Conservation (phyloP, 2,797 vertebrate species). For the Mormyrus hasselquistii region DNA sequence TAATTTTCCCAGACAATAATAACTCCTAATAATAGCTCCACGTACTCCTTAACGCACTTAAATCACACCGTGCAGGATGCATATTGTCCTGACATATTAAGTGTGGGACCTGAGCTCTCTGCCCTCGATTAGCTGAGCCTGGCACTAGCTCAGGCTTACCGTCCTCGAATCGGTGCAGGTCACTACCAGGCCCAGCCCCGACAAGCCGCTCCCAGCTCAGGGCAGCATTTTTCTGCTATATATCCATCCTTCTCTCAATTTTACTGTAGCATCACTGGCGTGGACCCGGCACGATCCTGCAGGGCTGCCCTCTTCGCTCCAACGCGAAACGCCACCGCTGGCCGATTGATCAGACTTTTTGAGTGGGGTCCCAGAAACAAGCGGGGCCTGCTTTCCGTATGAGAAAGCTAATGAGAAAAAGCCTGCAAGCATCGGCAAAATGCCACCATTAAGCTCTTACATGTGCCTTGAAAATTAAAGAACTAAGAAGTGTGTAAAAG, state of each 20-base stretch:
- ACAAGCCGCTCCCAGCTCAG: background rate
- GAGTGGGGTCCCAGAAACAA: background rate
- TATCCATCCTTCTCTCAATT: background rate
- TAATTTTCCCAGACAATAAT: conserved; percentile 10
- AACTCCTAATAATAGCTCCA: background rate
- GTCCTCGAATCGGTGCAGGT: background rate
- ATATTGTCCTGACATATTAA: background rate
- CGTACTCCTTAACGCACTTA: background rate
- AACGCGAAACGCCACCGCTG: background rate
- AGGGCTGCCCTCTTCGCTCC: background rate
- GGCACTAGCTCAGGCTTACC: background rate
- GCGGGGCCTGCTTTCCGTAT: background rate
- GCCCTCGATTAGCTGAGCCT: background rate
- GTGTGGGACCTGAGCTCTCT: background rate
- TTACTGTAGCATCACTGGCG: background rate
- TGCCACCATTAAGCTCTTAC: background rate
- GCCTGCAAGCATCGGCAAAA: background rate
- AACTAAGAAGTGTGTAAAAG: background rate
- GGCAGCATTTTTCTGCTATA: background rate
- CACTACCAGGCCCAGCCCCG: background rate
- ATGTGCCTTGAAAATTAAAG: background rate
- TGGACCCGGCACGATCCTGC: background rate
- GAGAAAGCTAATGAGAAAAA: background rate
- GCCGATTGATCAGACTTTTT: background rate
- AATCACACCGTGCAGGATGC: background rate